Evolutionary conservation across 2,797 vertebrate genomes (phyloP).

Genomic region (Karalla daura): DNA sequence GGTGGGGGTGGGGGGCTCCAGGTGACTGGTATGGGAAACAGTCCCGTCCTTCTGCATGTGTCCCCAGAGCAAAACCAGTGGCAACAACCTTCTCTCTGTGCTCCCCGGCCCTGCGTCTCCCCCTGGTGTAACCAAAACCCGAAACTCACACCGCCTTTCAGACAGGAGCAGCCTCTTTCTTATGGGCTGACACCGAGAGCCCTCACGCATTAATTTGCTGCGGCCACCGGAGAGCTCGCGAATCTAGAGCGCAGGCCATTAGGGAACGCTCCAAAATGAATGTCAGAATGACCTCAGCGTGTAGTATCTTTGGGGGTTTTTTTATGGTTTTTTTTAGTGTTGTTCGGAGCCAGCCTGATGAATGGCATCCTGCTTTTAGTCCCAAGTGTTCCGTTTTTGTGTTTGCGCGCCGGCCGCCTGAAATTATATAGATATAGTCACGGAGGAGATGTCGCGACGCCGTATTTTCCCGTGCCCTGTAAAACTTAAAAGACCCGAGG

Average conservation of each 20-base stretch:
- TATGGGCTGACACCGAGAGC: slow-evolving; percentile 57
- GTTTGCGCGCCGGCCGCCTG: slow-evolving; percentile 28
- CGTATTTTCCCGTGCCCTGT: background rate
- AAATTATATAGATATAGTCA: slow-evolving; percentile 21
- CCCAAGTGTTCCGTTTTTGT: slow-evolving; percentile 20
- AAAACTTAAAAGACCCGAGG: background rate
- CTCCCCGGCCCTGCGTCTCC: slow-evolving; percentile 32
- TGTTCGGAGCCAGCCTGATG: slow-evolving; percentile 47
- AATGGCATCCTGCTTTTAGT: slow-evolving; percentile 43
- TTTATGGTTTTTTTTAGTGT: slow-evolving; percentile 63
- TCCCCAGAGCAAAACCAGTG: slow-evolving; percentile 38
- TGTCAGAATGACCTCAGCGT: slow-evolving; percentile 75
- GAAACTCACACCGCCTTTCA: slow-evolving; percentile 69
- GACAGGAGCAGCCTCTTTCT: slow-evolving; percentile 56
- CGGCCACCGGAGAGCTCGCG: slow-evolving; percentile 68
- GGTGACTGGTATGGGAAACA: slow-evolving; percentile 25
- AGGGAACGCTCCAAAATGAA: slow-evolving; percentile 75
- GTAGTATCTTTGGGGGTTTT: slow-evolving; percentile 39
- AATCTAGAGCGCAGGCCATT: slow-evolving; percentile 71
- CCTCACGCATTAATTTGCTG: slow-evolving; percentile 71
- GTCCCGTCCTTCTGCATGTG: slow-evolving; percentile 27
- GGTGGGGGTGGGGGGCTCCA: slow-evolving; percentile 20
- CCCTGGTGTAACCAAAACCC: slow-evolving; percentile 69
- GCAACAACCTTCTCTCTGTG: slow-evolving; percentile 54
- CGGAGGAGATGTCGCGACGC: background rate